Evolutionary conservation across 2,888 invertebrate genomes (phyloP).

Genomic region (Ptychoptera albimana): DNA sequence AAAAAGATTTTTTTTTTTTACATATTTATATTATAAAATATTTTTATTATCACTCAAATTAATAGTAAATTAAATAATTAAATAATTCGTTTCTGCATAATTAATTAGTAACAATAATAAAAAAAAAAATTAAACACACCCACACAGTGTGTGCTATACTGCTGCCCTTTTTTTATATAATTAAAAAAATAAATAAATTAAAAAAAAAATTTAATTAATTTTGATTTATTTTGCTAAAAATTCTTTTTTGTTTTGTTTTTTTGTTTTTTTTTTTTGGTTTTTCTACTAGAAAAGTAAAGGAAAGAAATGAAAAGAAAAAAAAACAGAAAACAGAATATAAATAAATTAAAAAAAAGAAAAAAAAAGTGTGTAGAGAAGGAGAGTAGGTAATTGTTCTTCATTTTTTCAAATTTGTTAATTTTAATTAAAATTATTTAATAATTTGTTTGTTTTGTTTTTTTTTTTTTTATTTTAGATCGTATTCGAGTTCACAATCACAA

Average conservation of each 20-base stretch:
- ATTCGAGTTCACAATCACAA: constrained; percentile 27
- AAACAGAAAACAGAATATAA: not conserved
- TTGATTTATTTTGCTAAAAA: not conserved
- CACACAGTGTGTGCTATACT: too few species aligned
- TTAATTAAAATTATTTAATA: too few species aligned
- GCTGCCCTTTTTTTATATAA: not conserved
- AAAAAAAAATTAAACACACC: too few species aligned
- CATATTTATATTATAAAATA: not conserved
- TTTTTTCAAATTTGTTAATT: not conserved
- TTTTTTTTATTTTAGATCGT: constrained; percentile 10
- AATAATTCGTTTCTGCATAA: too few species aligned
- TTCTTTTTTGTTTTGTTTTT: not conserved
- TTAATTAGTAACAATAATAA: too few species aligned
- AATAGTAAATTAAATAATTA: too few species aligned
- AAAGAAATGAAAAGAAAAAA: not conserved
- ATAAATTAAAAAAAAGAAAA: not conserved
- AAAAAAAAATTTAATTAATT: too few species aligned
- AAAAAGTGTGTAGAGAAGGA: too few species aligned
- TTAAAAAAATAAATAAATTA: too few species aligned
- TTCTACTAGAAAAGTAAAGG: not conserved
- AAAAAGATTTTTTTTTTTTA: constrained; percentile 3
- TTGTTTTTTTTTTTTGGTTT: not conserved
- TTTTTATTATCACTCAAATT: too few species aligned
- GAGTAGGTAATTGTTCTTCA: not conserved
- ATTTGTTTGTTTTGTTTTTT: not conserved